Evolutionary conservation across 2,797 vertebrate genomes (phyloP).

Genomic region (Trichosurus vulpecula): DNA sequence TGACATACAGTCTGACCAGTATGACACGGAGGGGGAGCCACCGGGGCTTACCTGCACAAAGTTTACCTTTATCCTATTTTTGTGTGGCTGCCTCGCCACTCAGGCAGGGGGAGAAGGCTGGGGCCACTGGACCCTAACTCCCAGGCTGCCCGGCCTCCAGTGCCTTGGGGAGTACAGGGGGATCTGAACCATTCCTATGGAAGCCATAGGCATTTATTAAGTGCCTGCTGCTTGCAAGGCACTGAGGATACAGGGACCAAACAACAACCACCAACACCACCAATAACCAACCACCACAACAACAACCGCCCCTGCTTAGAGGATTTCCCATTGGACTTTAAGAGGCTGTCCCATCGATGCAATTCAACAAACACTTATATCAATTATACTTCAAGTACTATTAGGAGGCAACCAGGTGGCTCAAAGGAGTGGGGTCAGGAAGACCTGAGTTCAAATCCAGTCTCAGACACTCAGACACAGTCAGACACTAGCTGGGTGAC

Average conservation of each 20-base stretch:
- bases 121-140: slow-evolving; percentile 58
- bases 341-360: background rate
- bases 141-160: background rate
- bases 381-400: background rate
- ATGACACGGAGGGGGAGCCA: slow-evolving; percentile 62
- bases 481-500: background rate
- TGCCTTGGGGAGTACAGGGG: slow-evolving; percentile 38
- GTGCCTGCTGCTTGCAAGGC: background rate
- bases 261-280: too few species aligned
- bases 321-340: background rate
- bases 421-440: background rate
- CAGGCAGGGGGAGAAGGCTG: slow-evolving; percentile 10
- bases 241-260: background rate
- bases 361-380: background rate
- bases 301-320: background rate
- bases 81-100: slow-evolving; percentile 38
- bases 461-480: too few species aligned
- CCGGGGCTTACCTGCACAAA: slow-evolving; percentile 67
- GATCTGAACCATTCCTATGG: accelerated
- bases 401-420: background rate
- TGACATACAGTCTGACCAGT: slow-evolving; percentile 76
- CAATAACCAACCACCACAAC: too few species aligned
- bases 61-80: slow-evolving; percentile 74
- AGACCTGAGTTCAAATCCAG: background rate
- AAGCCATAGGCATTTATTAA: background rate